Evolutionary conservation across 2,888 invertebrate genomes (phyloP), one percentile per base, ranked within the genome.

Genomic region (Agapetus fuscipes): DNA sequence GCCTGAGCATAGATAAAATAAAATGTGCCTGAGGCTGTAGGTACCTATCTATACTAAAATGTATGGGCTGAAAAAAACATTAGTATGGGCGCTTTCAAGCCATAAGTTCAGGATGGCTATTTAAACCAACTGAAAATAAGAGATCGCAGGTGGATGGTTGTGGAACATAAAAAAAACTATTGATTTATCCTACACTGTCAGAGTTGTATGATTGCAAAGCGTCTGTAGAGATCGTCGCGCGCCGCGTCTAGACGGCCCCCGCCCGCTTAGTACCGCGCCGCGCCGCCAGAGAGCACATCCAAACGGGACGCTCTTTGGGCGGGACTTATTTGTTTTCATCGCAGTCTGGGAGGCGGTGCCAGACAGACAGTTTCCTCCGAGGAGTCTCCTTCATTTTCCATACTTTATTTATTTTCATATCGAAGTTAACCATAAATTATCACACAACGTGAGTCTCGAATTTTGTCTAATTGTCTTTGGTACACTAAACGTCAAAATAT

Each of bases 251-350:
- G 45, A 45, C 45, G 25, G 37, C 14, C 26, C 26, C 34, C 11
- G 11, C 11, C 29, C 24, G 20, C 20, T 20, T 4, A 27, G 31
- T 29, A 20, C 30, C 32, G 32, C 46, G 20, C 24, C 37, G 26
- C 40, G 27, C 36, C 35, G 39, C 38, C 43, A 40, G 41, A 39
- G 31, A 28, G 40, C 32, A n/a, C n/a, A 34, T 15, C 15, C 13
- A 26, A 33, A 35, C 39, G 39, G 39, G 27, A 34, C 39, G 36
- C 43, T 25, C 40, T 29, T 25, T 36, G 43, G 43, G 36, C 36
- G 35, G 43, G 38, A 34, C 39, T 45, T 45, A 39, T 48, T 41
- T 46, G 39, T 46, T 48, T 41, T 46, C 43, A 39, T 46, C 37
- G 34, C 34, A 41, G 39, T 36, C 33, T 41, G 40, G 41, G 36